phyloP scores from a whole-genome alignment of 2,888 invertebrate genomes.

The Prosapia bicincta region DNA sequence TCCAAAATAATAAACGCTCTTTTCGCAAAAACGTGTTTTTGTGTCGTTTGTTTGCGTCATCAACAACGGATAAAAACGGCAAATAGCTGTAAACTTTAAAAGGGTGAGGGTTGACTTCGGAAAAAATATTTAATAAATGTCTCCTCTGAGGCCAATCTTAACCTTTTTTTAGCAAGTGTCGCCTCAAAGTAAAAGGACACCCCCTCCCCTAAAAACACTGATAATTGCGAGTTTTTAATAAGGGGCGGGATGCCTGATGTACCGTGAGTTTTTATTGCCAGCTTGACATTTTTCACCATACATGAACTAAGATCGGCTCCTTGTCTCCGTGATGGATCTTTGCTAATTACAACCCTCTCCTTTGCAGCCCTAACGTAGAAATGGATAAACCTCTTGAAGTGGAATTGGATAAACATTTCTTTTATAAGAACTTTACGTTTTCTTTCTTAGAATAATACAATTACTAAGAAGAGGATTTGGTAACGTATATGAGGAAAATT shows the following conservation, averaged over 20 bases:
- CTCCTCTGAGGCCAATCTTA: constrained; percentile 43
- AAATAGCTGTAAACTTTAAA: not conserved
- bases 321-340: constrained; percentile 12
- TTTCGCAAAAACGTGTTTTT: not conserved
- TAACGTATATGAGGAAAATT: too few relatives aligned
- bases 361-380: not conserved
- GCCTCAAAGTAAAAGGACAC: constrained; percentile 25
- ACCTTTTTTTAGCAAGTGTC: constrained; percentile 40
- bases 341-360: not conserved
- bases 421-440: too few relatives aligned
- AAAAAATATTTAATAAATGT: constrained; percentile 41
- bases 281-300: constrained; percentile 38
- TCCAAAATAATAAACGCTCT: not conserved
- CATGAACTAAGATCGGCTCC: constrained; percentile 13
- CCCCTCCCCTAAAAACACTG: constrained; percentile 24
- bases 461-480: too few relatives aligned
- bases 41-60: not conserved
- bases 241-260: constrained; percentile 33
- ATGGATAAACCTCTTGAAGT: too few relatives aligned
- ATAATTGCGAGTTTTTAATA: constrained; percentile 32
- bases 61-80: not conserved
- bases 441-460: too few relatives aligned
- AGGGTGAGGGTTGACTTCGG: not conserved
- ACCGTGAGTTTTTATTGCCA: constrained; percentile 38
- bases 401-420: too few relatives aligned